phyloP scores from a whole-genome alignment of 2,888 invertebrate genomes.

The Leptogaster cylindrica region DNA sequence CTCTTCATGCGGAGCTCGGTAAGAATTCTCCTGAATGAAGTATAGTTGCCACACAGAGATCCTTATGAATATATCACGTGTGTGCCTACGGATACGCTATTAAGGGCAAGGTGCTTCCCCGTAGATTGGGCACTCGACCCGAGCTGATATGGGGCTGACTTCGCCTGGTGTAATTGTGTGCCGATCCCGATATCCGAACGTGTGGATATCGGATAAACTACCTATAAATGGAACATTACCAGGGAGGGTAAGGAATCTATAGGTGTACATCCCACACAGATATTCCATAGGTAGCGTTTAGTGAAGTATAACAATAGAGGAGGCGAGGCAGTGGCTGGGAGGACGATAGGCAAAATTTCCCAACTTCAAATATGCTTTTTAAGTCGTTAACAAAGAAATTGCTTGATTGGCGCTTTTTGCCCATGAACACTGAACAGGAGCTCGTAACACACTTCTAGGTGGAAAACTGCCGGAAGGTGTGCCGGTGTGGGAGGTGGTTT shows the following conservation, averaged over 20 bases:
- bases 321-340: slow-evolving; percentile 26
- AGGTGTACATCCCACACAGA: slow-evolving; percentile 9
- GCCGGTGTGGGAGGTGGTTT: slow-evolving; percentile 28
- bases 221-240: slow-evolving; percentile 43
- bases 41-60: slow-evolving; percentile 16
- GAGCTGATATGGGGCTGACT: background rate
- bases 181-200: slow-evolving; percentile 32
- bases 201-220: slow-evolving; percentile 47
- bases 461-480: slow-evolving; percentile 33
- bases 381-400: slow-evolving; percentile 48
- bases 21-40: slow-evolving; percentile 2
- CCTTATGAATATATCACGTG: slow-evolving; percentile 11
- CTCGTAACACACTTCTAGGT: slow-evolving; percentile 31
- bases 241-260: slow-evolving; percentile 7
- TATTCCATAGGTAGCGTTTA: slow-evolving; percentile 37
- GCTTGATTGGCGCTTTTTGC: slow-evolving; percentile 47
- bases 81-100: slow-evolving; percentile 32
- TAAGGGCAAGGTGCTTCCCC: slow-evolving; percentile 44
- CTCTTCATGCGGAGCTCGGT: slow-evolving; percentile 2
- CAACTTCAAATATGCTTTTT: slow-evolving; percentile 44
- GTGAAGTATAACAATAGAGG: slow-evolving; percentile 26
- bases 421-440: slow-evolving; percentile 21
- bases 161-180: slow-evolving; percentile 24
- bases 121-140: slow-evolving; percentile 19
- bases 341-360: slow-evolving; percentile 41